These are phyloP conservation scores for Pterocles gutturalis DNA, from an alignment of 2,113 vertebrate genomes.

Conservation along the genomic window DNA sequence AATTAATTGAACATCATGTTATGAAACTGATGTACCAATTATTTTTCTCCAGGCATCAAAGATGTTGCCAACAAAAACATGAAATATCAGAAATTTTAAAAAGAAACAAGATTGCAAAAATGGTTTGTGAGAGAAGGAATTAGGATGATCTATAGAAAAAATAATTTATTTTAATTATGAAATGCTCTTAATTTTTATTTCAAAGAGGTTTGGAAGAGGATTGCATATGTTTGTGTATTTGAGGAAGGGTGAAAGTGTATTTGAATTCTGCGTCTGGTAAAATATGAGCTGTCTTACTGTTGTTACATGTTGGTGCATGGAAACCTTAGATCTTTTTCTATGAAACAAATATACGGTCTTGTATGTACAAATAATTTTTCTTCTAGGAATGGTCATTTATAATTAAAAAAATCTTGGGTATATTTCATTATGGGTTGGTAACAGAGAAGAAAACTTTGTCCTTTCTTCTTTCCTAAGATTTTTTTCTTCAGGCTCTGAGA, in stretches of 20 bases:
- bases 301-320: not conserved
- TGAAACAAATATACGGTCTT: not conserved
- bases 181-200: not conserved
- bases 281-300: not conserved
- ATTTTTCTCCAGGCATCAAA: slow-evolving; percentile 21
- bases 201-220: not conserved
- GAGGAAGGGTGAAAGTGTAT: not conserved
- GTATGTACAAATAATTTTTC: not conserved
- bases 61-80: not conserved
- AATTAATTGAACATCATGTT: slow-evolving; percentile 42
- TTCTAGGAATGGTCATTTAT: not conserved
- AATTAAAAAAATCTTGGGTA: not conserved
- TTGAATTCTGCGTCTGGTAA: not conserved
- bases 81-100: not conserved
- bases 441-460: not conserved
- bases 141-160: not conserved
- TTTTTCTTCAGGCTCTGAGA: slow-evolving; percentile 25
- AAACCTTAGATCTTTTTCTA: not conserved
- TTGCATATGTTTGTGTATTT: not conserved
- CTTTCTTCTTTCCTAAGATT: not conserved
- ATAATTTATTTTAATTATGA: not conserved
- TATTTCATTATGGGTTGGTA: not conserved
- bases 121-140: not conserved
- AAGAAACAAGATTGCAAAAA: not conserved
- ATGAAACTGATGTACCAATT: slow-evolving; percentile 14